Conservation (phyloP, 2,113 vertebrate species). For the Bothrops jararaca region DNA sequence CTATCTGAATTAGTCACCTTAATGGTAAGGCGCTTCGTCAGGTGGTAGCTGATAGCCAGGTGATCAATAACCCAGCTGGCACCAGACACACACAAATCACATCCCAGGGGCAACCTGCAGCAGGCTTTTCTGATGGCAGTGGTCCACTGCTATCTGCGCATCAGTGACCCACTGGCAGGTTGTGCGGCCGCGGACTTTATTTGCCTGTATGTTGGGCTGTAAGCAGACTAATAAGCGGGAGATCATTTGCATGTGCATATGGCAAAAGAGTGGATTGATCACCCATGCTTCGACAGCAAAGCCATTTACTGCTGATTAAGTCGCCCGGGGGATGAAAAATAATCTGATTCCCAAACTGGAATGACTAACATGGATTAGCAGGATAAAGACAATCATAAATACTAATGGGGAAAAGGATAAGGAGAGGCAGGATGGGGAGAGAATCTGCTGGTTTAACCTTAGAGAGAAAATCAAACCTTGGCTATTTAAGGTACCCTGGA, state of each 20-base stretch:
- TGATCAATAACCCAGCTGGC: conserved; percentile 5
- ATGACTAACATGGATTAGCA: not conserved
- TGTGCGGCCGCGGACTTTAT: not conserved
- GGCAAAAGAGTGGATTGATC: no score
- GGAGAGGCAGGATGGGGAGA: not conserved
- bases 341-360: not conserved
- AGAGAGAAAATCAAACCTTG: not conserved
- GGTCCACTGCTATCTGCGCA: not conserved
- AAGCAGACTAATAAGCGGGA: not conserved
- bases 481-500: not conserved
- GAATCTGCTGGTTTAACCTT: not conserved
- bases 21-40: not conserved
- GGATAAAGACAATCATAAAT: not conserved
- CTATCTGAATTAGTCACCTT: not conserved
- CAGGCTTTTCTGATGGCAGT: not conserved
- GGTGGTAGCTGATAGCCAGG: not conserved
- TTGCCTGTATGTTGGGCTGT: not conserved
- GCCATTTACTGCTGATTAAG: not conserved
- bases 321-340: not conserved
- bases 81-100: not conserved
- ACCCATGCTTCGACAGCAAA: not conserved
- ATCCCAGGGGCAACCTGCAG: not conserved
- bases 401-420: not conserved
- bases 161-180: not conserved
- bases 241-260: not conserved